These are phyloP conservation scores for Podarcis lilfordi DNA, from an alignment of 2,797 vertebrate genomes.

Conservation along the genomic window DNA sequence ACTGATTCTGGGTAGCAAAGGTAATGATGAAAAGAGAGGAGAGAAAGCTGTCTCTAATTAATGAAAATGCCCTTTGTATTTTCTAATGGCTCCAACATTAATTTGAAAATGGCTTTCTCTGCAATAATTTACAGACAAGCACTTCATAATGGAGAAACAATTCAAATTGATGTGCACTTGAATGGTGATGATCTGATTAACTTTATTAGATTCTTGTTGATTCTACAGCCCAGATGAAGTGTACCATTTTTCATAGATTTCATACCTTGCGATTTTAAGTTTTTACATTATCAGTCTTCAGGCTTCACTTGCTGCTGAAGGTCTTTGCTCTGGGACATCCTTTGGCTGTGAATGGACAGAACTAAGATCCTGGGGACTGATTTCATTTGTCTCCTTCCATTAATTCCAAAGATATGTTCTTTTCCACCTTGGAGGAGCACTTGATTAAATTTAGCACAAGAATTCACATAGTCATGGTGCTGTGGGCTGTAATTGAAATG, in stretches of 20 bases:
- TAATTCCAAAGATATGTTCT: conserved; percentile 62
- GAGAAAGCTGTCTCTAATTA: conserved; percentile 77
- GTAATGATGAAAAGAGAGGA: conserved; percentile 73
- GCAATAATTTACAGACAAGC: conserved; percentile 83
- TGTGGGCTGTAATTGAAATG: conserved; percentile 62
- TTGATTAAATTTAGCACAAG: conserved; percentile 73
- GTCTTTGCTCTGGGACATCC: conserved; percentile 57
- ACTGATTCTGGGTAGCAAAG: conserved; percentile 70
- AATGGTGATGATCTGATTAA: conserved; percentile 82
- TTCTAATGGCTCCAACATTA: conserved; percentile 81
- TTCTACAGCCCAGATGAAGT: conserved; percentile 77
- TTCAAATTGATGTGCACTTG: conserved; percentile 82
- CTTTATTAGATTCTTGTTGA: conserved; percentile 85
- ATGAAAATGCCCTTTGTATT: conserved; percentile 82
- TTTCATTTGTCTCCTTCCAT: conserved; percentile 68
- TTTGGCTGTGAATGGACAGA: conserved; percentile 50
- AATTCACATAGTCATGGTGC: conserved; percentile 60
- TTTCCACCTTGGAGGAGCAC: conserved; percentile 68
- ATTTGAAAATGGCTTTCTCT: conserved; percentile 80
- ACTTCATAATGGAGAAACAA: conserved; percentile 83
- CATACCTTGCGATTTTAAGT: conserved; percentile 67
- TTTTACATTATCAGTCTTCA: conserved; percentile 68
- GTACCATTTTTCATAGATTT: conserved; percentile 76
- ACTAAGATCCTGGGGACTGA: conserved; percentile 38
- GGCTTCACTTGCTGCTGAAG: conserved; percentile 67